phyloP scores from a whole-genome alignment of 1,140 invertebrate species.

The Bombus cullumanus region DNA sequence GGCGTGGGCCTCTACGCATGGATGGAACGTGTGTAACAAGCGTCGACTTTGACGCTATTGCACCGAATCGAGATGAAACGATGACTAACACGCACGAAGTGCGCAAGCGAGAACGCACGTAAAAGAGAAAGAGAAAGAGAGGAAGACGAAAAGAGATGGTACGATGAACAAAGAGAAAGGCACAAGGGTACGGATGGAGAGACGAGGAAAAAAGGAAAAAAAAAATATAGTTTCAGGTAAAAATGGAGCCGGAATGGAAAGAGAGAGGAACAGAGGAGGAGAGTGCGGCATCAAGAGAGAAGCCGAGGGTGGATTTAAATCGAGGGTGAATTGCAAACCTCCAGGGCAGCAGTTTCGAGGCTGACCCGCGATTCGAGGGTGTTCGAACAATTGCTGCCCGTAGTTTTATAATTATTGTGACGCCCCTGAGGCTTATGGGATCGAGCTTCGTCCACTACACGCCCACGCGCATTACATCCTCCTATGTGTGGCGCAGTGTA shows the following conservation, averaged over 20 bases:
- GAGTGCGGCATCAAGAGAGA: not conserved
- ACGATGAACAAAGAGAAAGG: no score
- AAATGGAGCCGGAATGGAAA: not conserved
- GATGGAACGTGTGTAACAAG: constrained; percentile 10
- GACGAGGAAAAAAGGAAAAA: not conserved
- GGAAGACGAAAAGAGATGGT: not conserved
- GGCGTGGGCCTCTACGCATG: not conserved
- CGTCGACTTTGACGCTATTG: not conserved
- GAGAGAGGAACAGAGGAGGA: not conserved
- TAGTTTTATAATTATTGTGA: constrained; percentile 73
- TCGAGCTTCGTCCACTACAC: constrained; percentile 36
- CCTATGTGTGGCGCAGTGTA: not conserved
- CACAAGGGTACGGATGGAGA: no score
- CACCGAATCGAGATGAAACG: constrained; percentile 16
- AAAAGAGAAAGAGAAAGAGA: not conserved
- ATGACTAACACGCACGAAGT: constrained; percentile 12
- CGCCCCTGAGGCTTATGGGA: constrained; percentile 59
- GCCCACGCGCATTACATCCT: constrained; percentile 16
- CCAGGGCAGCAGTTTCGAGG: constrained; percentile 63
- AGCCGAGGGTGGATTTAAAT: constrained; percentile 51
- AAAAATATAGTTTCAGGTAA: constrained; percentile 2
- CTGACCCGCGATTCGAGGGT: constrained; percentile 54
- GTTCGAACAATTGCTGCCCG: constrained; percentile 55
- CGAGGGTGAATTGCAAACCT: constrained; percentile 63
- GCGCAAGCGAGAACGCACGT: not conserved